Evolutionary conservation across 2,888 invertebrate genomes (phyloP), one percentile per base, ranked within the genome.

Genomic region (Tetragonula carbonaria): DNA sequence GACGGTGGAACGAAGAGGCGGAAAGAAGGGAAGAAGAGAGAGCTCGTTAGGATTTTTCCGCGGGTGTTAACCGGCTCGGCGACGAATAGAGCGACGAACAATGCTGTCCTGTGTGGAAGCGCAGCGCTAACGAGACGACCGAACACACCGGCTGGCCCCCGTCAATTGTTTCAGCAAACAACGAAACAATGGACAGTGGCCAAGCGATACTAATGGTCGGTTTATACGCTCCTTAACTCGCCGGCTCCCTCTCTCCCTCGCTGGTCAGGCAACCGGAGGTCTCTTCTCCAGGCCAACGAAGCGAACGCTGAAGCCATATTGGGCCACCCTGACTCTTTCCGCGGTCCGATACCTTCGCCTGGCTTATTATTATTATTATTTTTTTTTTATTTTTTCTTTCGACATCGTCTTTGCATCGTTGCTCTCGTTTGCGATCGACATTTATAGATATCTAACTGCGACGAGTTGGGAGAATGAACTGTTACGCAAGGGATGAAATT

Each of bases 11-110:
- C 28, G 33, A 45, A 23, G n/a, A n/a, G 65, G 23, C 21, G 33
- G 33, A 33, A 57, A 53, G 38, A n/a, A 55, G 23, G 62, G 67
- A 21, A 66, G 55, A 70, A 55, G 73, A 83, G 82, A 72, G 85
- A 78, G 82, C 94, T 94, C 94, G 93, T 94, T 94, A 94, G 94
- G 93, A 94, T 94, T 94, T 94, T 94, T 94, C 94, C 94, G 92
- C 92, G 92, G 90, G 93, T 92, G 94, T 92, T 94, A 94, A 94
- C 85, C 88, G 85, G 86, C 88, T 87, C 89, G 91, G 86, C 90
- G 89, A 92, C 84, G 88, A 84, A 84, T 87, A 84, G 86, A 85
- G 86, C 78, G 80, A 74, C 84, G 89, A 91, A 93, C 93, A 93
- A 93, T 93, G 93, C 92, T 89, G 90, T 88, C 88, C 90, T 90